Evolutionary conservation across 1,140 invertebrate genomes (phyloP).

Genomic region (Drosophila cardini): DNA sequence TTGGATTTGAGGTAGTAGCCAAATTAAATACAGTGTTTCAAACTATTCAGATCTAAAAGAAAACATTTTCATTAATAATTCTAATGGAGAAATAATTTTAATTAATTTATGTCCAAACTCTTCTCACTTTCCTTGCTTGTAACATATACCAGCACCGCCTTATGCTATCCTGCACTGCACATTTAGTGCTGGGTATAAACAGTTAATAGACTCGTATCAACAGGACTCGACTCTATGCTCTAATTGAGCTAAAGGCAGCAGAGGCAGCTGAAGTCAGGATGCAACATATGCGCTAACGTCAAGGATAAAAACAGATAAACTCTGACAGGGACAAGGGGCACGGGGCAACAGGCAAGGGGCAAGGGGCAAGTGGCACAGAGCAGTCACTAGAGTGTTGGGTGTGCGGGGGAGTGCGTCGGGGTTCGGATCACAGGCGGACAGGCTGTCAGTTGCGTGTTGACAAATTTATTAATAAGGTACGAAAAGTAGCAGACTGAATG

Average conservation of each 20-base stretch:
- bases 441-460: constrained; percentile 83
- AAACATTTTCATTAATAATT: too few relatives aligned
- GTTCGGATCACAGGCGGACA: constrained; percentile 72
- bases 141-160: too few relatives aligned
- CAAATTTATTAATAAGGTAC: constrained; percentile 85
- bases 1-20: too few relatives aligned
- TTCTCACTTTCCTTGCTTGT: too few relatives aligned
- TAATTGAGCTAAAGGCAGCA: constrained; percentile 57
- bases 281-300: constrained; percentile 72
- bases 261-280: constrained; percentile 58
- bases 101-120: too few relatives aligned
- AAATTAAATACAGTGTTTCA: too few relatives aligned
- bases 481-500: constrained; percentile 57
- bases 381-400: neutral
- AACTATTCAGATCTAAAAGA: too few relatives aligned
- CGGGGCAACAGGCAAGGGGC: too few relatives aligned
- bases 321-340: constrained; percentile 19
- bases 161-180: neutral
- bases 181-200: neutral
- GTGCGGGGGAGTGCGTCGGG: constrained; percentile 3
- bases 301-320: constrained; percentile 78
- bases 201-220: constrained; percentile 15
- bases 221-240: constrained; percentile 45
- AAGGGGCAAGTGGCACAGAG: constrained; percentile 23
- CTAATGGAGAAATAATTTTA: too few relatives aligned